These are phyloP conservation scores for Mixornis gularis DNA, from an alignment of 2,113 vertebrate species.

Conservation along the genomic window DNA sequence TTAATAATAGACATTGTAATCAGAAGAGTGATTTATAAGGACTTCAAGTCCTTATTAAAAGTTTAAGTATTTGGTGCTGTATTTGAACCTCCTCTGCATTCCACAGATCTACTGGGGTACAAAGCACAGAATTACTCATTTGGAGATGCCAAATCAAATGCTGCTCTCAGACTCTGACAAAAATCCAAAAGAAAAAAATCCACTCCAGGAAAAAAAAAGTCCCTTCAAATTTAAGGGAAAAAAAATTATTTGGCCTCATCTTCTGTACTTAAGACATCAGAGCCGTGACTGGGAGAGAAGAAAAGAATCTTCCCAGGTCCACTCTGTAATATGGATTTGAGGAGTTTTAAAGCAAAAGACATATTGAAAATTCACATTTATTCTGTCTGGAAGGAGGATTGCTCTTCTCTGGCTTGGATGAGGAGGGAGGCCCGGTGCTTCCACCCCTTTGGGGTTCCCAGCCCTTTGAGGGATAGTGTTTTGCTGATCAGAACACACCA, in stretches of 20 bases:
- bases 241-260: background rate
- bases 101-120: background rate
- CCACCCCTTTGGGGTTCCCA: background rate
- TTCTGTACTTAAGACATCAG: background rate
- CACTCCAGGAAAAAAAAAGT: background rate
- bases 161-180: background rate
- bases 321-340: background rate
- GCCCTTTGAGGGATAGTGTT: background rate
- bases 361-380: background rate
- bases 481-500: rapidly evolving
- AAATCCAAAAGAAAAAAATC: background rate
- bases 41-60: background rate
- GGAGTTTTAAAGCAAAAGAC: background rate
- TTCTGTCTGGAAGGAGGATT: background rate
- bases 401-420: background rate
- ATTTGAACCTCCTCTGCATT: background rate
- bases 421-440: background rate
- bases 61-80: background rate
- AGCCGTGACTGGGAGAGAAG: background rate
- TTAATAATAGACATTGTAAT: background rate
- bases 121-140: background rate
- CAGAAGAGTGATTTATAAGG: background rate
- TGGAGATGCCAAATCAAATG: background rate
- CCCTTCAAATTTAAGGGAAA: background rate
- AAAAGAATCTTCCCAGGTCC: background rate